A percentile compares a stretch with the other conserved stretches of the same genome.
phyloP scores from a whole-genome alignment of 2,888 invertebrate species.

The Parnassius glacialis region DNA sequence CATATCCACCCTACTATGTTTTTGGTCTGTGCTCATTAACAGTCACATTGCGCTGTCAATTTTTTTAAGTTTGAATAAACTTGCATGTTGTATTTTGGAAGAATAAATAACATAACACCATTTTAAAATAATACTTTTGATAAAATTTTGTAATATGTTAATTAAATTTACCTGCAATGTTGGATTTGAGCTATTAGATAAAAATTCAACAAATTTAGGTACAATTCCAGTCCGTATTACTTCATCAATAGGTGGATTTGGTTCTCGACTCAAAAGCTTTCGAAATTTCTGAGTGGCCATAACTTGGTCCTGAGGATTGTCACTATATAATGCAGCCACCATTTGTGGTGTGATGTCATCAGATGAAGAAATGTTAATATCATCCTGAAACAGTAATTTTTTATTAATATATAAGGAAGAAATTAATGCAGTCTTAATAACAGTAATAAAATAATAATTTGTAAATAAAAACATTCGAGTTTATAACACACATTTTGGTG shows the following conservation, averaged over 20 bases:
- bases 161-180: slow-evolving; percentile 87
- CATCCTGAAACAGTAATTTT: slow-evolving; percentile 63
- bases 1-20: too few relatives aligned
- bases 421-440: too few relatives aligned
- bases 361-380: slow-evolving; percentile 60
- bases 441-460: too few relatives aligned
- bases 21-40: too few relatives aligned
- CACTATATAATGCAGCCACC: slow-evolving; percentile 91
- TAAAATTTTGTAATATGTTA: not conserved
- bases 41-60: too few relatives aligned
- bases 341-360: slow-evolving; percentile 88
- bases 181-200: slow-evolving; percentile 89
- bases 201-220: slow-evolving; percentile 95
- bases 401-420: too few relatives aligned
- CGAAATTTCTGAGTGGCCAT: slow-evolving; percentile 95
- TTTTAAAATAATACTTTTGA: too few relatives aligned
- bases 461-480: too few relatives aligned
- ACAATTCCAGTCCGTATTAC: slow-evolving; percentile 97
- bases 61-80: too few relatives aligned
- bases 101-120: too few relatives aligned
- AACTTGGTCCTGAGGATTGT: slow-evolving; percentile 88
- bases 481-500: too few relatives aligned
- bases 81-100: too few relatives aligned
- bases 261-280: slow-evolving; percentile 95
- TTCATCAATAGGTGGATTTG: slow-evolving; percentile 98